Conservation (phyloP, 1,140 invertebrate genomes). For the Portunus trituberculatus region DNA sequence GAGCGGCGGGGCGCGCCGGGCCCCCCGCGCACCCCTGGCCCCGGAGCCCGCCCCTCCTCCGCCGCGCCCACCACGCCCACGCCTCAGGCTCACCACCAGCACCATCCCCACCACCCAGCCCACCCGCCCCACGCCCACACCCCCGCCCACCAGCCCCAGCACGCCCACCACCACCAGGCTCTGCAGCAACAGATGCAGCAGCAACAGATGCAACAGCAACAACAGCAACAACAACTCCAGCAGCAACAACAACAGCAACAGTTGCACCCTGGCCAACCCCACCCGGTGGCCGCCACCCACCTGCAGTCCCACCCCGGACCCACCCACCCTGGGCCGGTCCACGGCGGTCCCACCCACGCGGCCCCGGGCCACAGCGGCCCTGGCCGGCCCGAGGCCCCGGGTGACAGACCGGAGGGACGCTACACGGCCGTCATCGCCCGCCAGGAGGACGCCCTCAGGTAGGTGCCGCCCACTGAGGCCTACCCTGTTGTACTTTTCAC, state of each 20-base stretch:
- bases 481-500: no score
- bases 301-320: constrained; percentile 59
- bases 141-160: constrained; percentile 63
- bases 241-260: constrained; percentile 61
- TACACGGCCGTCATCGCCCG: constrained; percentile 75
- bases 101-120: constrained; percentile 71
- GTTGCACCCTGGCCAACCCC: constrained; percentile 54
- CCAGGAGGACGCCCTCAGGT: constrained; percentile 77
- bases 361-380: constrained; percentile 67
- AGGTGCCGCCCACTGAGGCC: background rate
- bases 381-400: constrained; percentile 58
- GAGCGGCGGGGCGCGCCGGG: constrained; percentile 66
- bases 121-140: constrained; percentile 60
- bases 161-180: constrained; percentile 59
- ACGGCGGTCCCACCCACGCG: background rate
- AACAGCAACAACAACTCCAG: constrained; percentile 51
- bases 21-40: constrained; percentile 56
- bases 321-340: constrained; percentile 8
- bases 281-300: constrained; percentile 53
- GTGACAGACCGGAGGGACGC: constrained; percentile 68
- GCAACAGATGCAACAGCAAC: constrained; percentile 56
- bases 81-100: constrained; percentile 66
- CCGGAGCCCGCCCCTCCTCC: constrained; percentile 46
- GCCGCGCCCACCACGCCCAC: constrained; percentile 72
- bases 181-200: constrained; percentile 58